Evolutionary conservation across 2,797 vertebrate species (phyloP).

Genomic region (Merluccius polli): DNA sequence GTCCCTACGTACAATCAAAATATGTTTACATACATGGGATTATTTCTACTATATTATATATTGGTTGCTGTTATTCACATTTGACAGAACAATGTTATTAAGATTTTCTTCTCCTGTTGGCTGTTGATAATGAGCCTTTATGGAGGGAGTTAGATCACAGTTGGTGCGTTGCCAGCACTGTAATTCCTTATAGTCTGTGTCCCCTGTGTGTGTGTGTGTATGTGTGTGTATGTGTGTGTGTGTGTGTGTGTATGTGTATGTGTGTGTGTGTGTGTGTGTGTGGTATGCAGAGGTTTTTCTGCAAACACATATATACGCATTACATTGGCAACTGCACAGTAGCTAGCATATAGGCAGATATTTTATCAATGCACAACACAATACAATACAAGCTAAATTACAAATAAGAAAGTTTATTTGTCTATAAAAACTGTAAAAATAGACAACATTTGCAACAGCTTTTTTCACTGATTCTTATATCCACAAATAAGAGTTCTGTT

Average conservation of each 20-base stretch:
- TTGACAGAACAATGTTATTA: neutral
- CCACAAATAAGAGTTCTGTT: neutral
- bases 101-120: neutral
- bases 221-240: conserved; percentile 1
- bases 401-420: too few relatives aligned
- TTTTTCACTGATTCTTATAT: neutral
- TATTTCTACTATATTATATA: neutral
- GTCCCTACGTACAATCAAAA: neutral
- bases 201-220: neutral
- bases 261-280: too few relatives aligned
- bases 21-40: neutral
- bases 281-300: neutral
- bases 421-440: neutral
- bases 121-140: conserved; percentile 25
- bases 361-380: too few relatives aligned
- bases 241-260: neutral
- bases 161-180: conserved; percentile 34
- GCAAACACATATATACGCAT: neutral
- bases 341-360: neutral
- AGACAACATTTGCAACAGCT: neutral
- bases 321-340: neutral
- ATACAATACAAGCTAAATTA: too few relatives aligned
- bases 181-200: conserved; percentile 31
- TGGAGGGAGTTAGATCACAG: neutral
- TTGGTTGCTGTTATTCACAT: neutral